A percentile compares a stretch with the other conserved stretches of the same genome.
These are phyloP conservation scores for Anarrhichthys ocellatus DNA, from an alignment of 2,113 vertebrate species.

Conservation along the genomic window DNA sequence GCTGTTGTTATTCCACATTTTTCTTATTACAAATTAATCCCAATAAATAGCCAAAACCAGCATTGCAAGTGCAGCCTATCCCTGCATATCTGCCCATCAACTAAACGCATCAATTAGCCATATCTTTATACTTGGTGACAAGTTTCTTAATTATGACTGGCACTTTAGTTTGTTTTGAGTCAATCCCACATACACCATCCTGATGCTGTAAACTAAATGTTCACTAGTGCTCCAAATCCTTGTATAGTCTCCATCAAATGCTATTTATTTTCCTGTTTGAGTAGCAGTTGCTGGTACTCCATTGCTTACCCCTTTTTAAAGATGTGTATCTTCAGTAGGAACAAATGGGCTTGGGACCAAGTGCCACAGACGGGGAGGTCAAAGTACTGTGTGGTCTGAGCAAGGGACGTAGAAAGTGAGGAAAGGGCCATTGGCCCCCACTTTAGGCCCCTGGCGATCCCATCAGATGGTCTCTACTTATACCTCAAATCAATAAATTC, in stretches of 20 bases:
- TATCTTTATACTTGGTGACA: neutral
- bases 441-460: too few species aligned
- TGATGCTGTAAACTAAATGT: neutral
- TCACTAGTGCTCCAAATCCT: neutral
- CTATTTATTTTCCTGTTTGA: too few species aligned
- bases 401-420: too few species aligned
- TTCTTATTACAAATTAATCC: neutral
- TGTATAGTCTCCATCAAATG: neutral
- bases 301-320: too few species aligned
- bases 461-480: neutral
- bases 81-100: neutral
- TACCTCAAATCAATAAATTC: neutral
- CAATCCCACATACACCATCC: neutral
- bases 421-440: too few species aligned
- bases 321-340: too few species aligned
- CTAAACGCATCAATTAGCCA: neutral
- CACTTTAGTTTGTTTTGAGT: neutral
- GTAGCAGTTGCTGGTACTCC: too few species aligned
- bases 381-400: too few species aligned
- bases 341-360: too few species aligned
- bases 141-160: neutral
- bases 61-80: neutral
- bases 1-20: neutral
- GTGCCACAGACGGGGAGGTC: too few species aligned
- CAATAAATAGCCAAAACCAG: neutral